Base-by-base conservation (phyloP, 2,113 vertebrate species). In the Dunckerocampus dactyliophorus region DNA sequence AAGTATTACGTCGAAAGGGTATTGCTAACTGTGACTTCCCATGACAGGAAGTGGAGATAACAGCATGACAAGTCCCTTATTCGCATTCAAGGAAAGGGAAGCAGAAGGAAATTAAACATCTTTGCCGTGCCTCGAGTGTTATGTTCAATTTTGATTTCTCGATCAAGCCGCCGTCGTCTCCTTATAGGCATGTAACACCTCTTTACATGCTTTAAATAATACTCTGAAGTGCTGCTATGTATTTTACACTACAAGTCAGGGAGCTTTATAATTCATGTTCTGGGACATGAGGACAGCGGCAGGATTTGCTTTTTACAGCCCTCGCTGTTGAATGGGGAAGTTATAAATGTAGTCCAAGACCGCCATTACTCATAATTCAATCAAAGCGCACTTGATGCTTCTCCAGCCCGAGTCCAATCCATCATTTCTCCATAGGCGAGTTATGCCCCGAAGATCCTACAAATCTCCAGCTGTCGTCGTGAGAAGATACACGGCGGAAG, bases 331-430 rank as follows among this genome's bases (percentile, higher is more conserved):
- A 42, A 42, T 14, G 39, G 2, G 39, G 37, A n/a, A 20, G 20
- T 39, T 56, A 39, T 20, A 20, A 42, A 56, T 56, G 53, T 56
- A 56, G 17, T 20, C 53, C 1, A 14, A 20, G 34, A 20, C 53
- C 11, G 8, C 34, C 53, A 39, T 56, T 37, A 21, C 34, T 56
- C 34, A 39, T 42, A 42, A 56, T 56, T 56, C n/a, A 56, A 56
- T 42, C 34, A 56, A 39, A 20, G 16, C 53, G 8, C n/a, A 20
- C 34, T 19, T 37, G 31, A 55, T 11, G 52, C 28, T 42, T 20
- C 31, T 39, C 16, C 34, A 8, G 37, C n/a, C n/a, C 13, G 17
- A 31, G 53, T 19, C 11, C 20, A n/a, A 14, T 56, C 53, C 19
- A 39, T 56, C 53, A 42, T 3, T 56, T 24, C 6, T 15, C 53